Evolutionary conservation across 2,113 vertebrate species (phyloP), one percentile per base, ranked within the genome.

Genomic region (Myotis lucifugus): DNA sequence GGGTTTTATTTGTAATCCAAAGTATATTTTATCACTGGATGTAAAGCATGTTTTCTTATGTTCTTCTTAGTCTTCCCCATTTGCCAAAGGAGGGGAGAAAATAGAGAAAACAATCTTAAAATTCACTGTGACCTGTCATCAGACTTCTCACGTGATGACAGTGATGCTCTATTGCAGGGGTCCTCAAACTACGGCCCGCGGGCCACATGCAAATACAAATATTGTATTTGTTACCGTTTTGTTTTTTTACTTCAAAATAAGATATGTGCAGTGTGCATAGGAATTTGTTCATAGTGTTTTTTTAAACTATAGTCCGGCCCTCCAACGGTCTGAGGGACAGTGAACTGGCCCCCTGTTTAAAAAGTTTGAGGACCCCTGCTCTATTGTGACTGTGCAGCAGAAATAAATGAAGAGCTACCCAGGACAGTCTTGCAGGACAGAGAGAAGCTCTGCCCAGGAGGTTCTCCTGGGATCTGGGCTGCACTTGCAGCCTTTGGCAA

Each of bases 321-420:
- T 37, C 37, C 37, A 37, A 37, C 37, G 37, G 37, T 37, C 37
- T 37, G 37, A 37, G 37, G 37, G 37, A 37, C 37, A 37, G 37
- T 37, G 37, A 37, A 37, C 37, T 37, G 37, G 37, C 37, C 37
- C 37, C 37, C 37, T 37, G 37, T 37, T 37, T 37, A 37, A 37
- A 37, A 37, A 37, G 37, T 37, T 37, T 37, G 37, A 37, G 37
- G 37, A 37, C 37, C 37, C 37, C 37, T 96, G 95, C 96, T 97
- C 97, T 98, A 85, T 95, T 94, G 98, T 97, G 97, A 98, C 97
- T 96, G 86, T 97, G 98, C 40, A 40, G 18, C 96, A 98, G 97
- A 98, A 98, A 97, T 96, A 98, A 98, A 98, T 97, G 97, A 97
- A 98, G 96, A 97, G 97, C 98, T 96, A 96, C 97, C 97, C 72